These are phyloP conservation scores for Eristalinus aeneus DNA, from an alignment of 2,888 invertebrate genomes.

Conservation along the genomic window DNA sequence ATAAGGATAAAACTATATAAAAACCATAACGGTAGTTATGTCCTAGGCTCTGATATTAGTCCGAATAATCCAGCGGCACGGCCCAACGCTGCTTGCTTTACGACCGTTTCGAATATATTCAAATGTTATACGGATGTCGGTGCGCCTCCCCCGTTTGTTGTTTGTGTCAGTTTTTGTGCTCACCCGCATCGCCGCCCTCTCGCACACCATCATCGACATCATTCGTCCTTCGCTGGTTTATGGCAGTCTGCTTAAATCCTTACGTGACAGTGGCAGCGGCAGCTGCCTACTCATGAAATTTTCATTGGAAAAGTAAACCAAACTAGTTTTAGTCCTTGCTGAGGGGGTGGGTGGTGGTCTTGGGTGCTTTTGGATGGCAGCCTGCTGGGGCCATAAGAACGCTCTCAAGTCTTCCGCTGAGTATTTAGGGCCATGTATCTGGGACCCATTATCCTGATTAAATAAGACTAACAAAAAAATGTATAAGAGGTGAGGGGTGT, in stretches of 20 bases:
- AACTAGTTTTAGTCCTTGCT: conserved; percentile 22
- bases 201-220: background rate
- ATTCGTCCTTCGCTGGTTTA: conserved; percentile 17
- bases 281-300: conserved; percentile 51
- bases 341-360: background rate
- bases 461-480: conserved; percentile 25
- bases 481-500: background rate
- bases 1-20: conserved; percentile 28
- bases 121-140: conserved; percentile 44
- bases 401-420: conserved; percentile 33
- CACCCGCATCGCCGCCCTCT: background rate
- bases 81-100: conserved; percentile 50
- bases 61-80: background rate
- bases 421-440: conserved; percentile 48
- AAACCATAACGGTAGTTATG: conserved; percentile 22
- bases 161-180: conserved; percentile 33
- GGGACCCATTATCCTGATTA: conserved; percentile 64
- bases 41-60: conserved; percentile 18
- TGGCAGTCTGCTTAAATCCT: conserved; percentile 27
- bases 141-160: background rate
- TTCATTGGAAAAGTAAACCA: conserved; percentile 53
- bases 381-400: conserved; percentile 42
- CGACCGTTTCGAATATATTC: conserved; percentile 59
- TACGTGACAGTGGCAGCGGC: conserved; percentile 2
- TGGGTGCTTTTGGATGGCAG: conserved; percentile 4